Evolutionary conservation across 2,113 vertebrate genomes (phyloP), one percentile per base, ranked within the genome.

Genomic region (Polyodon spathula): DNA sequence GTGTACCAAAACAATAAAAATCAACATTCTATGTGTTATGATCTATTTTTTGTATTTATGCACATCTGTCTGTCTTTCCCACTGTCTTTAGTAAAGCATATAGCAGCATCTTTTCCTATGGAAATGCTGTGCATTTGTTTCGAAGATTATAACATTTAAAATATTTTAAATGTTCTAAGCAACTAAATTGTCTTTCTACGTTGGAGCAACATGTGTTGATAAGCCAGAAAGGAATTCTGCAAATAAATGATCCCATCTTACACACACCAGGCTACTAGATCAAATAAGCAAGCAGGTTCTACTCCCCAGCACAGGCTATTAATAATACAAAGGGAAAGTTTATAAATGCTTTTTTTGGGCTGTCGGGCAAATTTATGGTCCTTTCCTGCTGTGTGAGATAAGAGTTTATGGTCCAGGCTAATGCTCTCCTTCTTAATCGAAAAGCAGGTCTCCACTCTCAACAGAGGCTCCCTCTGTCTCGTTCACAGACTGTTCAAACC

Each of bases 121-220:
- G 74, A 73, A 63, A 65, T 63, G 66, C 71, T 72, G 43, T 58
- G 59, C 38, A 67, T 60, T 57, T 63, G 64, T 57, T 72, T 70
- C 69, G 75, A 75, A 76, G 68, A 78, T 78, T 79, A 75, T 40
- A 64, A 53, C 11, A 60, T 61, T 75, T 64, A 63, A 59, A 78
- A 69, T 62, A 56, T 68, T 61, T 67, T 63, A 70, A 53, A 48
- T 37, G 62, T 71, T 64, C 64, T 9, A 41, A 27, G 27, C 27
- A 40, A 56, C 46, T 62, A 73, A 70, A 79, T 72, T 76, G 59
- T 61, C 56, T 66, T 55, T 61, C 37, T 52, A 53, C 43, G 17
- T 6, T 68, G 56, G 17, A 44, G 55, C 46, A 51, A 38, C 57
- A 11, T 12, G 48, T 63, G 63, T 52, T 51, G 37, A 61, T 43